These are phyloP conservation scores for Ceratitis capitata DNA, from an alignment of 1,140 invertebrate genomes.

Conservation along the genomic window DNA sequence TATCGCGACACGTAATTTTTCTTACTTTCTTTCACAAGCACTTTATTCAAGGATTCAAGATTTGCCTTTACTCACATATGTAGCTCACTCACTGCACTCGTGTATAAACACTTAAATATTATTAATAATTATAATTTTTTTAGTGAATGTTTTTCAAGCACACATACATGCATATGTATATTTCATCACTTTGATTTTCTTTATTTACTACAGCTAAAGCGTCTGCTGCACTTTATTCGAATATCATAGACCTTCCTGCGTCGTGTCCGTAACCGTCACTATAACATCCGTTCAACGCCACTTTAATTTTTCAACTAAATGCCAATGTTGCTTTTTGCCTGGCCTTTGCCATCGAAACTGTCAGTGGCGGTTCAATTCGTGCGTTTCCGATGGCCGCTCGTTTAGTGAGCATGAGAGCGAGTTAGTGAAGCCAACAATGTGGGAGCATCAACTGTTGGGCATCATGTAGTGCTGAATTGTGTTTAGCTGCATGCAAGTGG, in stretches of 20 bases:
- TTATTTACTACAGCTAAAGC: slow-evolving; percentile 4
- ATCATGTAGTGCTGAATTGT: background rate
- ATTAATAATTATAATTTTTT: background rate
- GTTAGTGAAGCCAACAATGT: background rate
- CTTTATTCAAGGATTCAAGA: background rate
- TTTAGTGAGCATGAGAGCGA: background rate
- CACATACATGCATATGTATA: background rate
- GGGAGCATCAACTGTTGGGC: background rate
- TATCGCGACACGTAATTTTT: background rate
- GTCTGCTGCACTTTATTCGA: slow-evolving; percentile 20
- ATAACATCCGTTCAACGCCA: background rate
- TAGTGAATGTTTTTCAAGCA: background rate
- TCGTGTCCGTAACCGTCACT: background rate
- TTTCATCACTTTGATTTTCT: background rate
- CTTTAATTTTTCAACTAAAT: slow-evolving; percentile 13
- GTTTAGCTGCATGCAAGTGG: background rate
- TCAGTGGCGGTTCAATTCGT: background rate
- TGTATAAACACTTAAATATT: background rate
- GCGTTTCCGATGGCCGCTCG: background rate
- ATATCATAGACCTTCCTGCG: background rate
- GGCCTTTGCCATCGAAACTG: background rate
- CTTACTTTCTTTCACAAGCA: background rate
- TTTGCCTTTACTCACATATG: background rate
- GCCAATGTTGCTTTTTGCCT: background rate
- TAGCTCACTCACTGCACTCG: background rate